Conservation (phyloP, 2,797 vertebrate species). For the Leuciscus waleckii region DNA sequence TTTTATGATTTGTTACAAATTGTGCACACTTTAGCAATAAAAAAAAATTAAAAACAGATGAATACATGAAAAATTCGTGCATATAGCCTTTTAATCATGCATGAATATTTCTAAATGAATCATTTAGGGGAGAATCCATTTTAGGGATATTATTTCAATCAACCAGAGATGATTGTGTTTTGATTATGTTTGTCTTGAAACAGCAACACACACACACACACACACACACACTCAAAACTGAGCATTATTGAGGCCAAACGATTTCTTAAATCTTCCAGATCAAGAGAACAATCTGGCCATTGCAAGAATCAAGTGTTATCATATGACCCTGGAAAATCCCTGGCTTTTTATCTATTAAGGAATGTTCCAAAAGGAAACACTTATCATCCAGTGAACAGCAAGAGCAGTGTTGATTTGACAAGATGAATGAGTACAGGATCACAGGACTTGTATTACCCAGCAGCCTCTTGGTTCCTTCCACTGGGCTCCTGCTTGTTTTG, state of each 20-base stretch:
- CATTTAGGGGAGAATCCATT: not conserved
- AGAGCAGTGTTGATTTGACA: conserved; percentile 41
- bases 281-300: not conserved
- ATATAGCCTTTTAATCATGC: not conserved
- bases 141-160: not conserved
- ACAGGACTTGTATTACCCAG: conserved; percentile 50
- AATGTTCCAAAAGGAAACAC: conserved; percentile 33
- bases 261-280: not conserved
- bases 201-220: not conserved
- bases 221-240: too few relatives aligned
- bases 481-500: conserved; percentile 59
- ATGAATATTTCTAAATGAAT: not conserved
- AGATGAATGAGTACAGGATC: conserved; percentile 45
- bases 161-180: not conserved
- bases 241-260: not conserved
- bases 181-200: not conserved
- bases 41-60: too few relatives aligned
- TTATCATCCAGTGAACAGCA: conserved; percentile 24
- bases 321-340: conserved; percentile 37
- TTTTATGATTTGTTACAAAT: not conserved
- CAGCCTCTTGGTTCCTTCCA: conserved; percentile 45
- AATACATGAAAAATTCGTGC: not conserved
- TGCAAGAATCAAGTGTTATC: conserved; percentile 19
- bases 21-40: not conserved
- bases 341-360: conserved; percentile 34